Evolutionary conservation across 2,888 invertebrate genomes (phyloP), one percentile per base, ranked within the genome.

Genomic region (Epiblema foenella): DNA sequence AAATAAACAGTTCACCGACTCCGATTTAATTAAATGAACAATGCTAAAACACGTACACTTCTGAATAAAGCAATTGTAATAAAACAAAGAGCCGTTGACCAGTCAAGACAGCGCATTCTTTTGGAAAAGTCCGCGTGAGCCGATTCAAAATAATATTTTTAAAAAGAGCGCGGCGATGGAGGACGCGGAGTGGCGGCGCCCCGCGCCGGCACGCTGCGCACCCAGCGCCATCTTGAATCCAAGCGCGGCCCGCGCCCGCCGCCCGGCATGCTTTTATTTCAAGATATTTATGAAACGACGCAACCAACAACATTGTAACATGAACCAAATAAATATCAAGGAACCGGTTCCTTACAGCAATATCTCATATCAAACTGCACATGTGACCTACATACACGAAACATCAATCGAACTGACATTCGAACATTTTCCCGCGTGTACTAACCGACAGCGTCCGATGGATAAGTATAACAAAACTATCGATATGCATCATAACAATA

Each of bases 121-220:
- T n/a, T 71, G 49, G 66, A 71, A 71, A 66, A 71, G 66, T 66
- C 71, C 67, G 71, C 67, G 67, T 70, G 66, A 56, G 69, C 70
- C 51, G 42, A 56, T 69, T 70, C 68, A 69, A 70, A 58, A 62
- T 67, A 60, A 65, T 71, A 63, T 92, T 91, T 87, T 85, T n/a
- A 84, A 63, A 91, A 87, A 80, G 84, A 88, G 87, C 92, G 92
- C 92, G 91, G 62, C 29, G 18, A 39, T 56, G 67, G 69, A 60
- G 75, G 75, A 74, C 73, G 73, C 72, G 69, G 68, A 75, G 74
- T 71, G 66, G 66, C 69, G 65, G 71, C 84, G 86, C 86, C 86
- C 91, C 90, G 86, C 86, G 87, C 91, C 90, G 90, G 89, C 88
- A 91, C 91, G 92, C 92, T 87, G 91, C 92, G 91, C 90, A 89